Evolutionary conservation across 2,797 vertebrate species (phyloP).

Genomic region (Lepilemur ruficaudatus): DNA sequence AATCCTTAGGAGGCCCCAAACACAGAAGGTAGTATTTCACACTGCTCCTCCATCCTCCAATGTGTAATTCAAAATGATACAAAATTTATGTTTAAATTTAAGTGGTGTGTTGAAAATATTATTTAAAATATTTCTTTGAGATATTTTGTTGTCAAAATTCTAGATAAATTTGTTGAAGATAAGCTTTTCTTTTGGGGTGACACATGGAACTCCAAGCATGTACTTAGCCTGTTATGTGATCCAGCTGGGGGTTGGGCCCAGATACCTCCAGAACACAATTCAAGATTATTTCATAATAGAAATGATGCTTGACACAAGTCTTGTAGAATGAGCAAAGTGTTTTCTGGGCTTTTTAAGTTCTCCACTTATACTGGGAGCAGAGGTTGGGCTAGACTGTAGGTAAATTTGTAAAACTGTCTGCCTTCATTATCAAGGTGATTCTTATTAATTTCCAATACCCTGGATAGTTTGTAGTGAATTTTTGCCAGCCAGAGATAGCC

Average conservation of each 20-base stretch:
- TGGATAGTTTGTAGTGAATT: background rate
- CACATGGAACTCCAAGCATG: background rate
- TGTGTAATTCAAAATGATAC: background rate
- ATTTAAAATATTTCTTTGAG: background rate
- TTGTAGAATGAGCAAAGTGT: background rate
- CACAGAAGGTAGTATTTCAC: background rate
- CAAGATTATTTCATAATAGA: background rate
- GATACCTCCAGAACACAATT: background rate
- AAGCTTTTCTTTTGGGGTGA: background rate
- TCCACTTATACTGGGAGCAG: background rate
- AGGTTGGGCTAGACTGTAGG: background rate
- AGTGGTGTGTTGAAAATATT: background rate
- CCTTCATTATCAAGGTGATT: background rate
- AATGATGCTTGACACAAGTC: background rate
- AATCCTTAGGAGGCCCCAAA: background rate
- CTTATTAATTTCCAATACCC: background rate
- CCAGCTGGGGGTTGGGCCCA: background rate
- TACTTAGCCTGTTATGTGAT: background rate
- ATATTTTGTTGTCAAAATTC: background rate
- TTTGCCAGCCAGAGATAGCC: background rate
- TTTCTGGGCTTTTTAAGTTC: background rate
- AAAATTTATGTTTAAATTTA: background rate
- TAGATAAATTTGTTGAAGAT: background rate
- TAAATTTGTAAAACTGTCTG: background rate
- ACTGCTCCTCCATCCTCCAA: too few relatives aligned